Conservation (phyloP, 2,888 invertebrate species). For the Brachyopa scutellaris region DNA sequence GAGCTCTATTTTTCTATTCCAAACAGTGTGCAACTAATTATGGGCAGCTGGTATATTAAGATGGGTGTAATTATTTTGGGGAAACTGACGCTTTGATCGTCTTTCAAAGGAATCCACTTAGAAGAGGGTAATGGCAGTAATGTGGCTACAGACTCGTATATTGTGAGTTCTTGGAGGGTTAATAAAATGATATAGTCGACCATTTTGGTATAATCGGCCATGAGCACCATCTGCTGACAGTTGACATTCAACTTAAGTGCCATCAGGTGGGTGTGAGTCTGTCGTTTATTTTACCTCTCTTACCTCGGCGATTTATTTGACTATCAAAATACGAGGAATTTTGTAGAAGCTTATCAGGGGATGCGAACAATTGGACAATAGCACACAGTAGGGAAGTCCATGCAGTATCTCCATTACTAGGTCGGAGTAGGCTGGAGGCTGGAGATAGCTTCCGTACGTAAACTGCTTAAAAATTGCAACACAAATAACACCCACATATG, state of each 20-base stretch:
- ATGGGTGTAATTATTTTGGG: conserved; percentile 40
- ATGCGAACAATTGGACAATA: no score
- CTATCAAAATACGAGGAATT: no score
- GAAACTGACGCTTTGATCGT: conserved; percentile 44
- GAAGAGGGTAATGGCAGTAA: conserved; percentile 37
- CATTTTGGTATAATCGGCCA: conserved; percentile 2
- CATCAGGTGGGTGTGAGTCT: background rate
- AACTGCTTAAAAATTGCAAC: no score
- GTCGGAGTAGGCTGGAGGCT: no score
- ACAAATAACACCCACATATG: no score
- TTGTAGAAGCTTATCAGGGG: no score
- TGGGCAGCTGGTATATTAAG: conserved; percentile 29
- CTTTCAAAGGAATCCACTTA: conserved; percentile 32
- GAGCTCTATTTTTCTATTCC: conserved; percentile 20
- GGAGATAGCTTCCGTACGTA: no score
- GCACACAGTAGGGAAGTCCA: no score
- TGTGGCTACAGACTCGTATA: conserved; percentile 4
- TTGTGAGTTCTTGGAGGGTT: conserved; percentile 2
- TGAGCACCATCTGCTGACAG: conserved; percentile 17
- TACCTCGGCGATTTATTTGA: no score
- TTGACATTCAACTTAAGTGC: background rate
- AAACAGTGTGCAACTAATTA: conserved; percentile 56
- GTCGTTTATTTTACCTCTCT: background rate
- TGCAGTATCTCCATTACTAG: no score
- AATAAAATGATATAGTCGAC: conserved; percentile 41